phyloP scores from a whole-genome alignment of 2,113 vertebrate genomes.

The Orycteropus afer region DNA sequence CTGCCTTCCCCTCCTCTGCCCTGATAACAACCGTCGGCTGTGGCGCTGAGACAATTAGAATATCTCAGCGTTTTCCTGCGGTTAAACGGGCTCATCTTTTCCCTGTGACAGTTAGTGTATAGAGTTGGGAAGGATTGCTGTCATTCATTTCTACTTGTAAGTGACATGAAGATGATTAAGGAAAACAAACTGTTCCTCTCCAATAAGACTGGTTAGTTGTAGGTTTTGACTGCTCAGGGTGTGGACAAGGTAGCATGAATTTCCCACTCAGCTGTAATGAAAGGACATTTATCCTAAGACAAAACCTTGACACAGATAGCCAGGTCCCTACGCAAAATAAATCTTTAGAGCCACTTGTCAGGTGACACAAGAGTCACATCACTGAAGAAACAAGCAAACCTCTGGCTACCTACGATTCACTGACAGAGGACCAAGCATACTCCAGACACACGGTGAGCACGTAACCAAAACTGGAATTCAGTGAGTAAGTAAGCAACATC shows the following conservation, averaged over 20 bases:
- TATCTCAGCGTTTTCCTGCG: neutral
- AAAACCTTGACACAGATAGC: conserved; percentile 7
- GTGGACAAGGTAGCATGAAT: conserved; percentile 34
- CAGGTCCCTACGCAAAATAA: neutral
- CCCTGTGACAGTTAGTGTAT: conserved; percentile 31
- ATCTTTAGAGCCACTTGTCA: conserved; percentile 8
- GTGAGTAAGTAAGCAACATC: neutral
- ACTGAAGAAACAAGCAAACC: neutral
- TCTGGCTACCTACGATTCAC: neutral
- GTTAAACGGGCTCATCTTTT: conserved; percentile 61
- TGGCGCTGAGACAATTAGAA: conserved; percentile 51
- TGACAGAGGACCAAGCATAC: neutral
- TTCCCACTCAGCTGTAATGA: neutral
- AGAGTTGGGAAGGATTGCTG: neutral
- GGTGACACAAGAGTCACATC: neutral
- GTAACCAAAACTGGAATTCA: neutral
- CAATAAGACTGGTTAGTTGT: neutral
- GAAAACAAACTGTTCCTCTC: conserved; percentile 42
- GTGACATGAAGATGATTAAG: conserved; percentile 32
- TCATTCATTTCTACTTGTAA: neutral
- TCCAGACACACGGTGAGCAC: neutral
- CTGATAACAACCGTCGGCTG: conserved; percentile 52
- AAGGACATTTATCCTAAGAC: conserved; percentile 47
- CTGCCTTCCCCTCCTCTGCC: conserved; percentile 43
- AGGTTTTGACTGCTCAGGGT: neutral